Evolutionary conservation across 2,113 vertebrate genomes (phyloP).

Genomic region (Alethe castanea): DNA sequence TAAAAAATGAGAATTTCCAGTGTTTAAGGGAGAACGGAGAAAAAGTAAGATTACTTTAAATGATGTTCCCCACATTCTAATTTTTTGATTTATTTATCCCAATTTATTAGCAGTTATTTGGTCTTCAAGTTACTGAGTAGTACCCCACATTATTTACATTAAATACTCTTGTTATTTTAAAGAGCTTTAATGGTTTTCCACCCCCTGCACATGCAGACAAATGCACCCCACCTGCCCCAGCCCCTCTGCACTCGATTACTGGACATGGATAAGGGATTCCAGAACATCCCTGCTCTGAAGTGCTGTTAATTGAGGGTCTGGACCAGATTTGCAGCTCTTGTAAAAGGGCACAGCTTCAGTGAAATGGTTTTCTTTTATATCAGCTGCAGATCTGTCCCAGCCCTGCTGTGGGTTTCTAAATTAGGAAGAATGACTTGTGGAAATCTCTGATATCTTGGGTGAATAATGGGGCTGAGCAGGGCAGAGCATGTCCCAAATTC

Average conservation of each 20-base stretch:
- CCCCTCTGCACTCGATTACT: neutral
- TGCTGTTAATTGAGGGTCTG: conserved; percentile 7
- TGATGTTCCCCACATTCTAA: neutral
- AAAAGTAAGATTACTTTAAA: neutral
- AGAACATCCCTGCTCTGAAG: conserved; percentile 24
- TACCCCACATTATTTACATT: neutral
- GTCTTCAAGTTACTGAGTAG: neutral
- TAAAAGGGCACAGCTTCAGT: conserved; percentile 1
- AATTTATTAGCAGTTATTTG: neutral
- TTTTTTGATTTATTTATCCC: neutral
- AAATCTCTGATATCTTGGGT: neutral
- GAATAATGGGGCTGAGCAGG: neutral
- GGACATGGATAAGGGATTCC: neutral
- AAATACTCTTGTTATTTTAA: neutral
- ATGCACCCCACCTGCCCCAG: neutral
- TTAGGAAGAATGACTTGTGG: neutral
- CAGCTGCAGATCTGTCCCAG: neutral
- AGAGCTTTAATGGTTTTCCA: neutral
- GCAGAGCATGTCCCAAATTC: neutral
- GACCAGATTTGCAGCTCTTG: conserved; percentile 15
- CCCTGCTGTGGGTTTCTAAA: neutral
- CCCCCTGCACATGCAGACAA: neutral
- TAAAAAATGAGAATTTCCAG: neutral
- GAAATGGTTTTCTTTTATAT: neutral
- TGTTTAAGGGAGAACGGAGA: neutral